Evolutionary conservation across 2,113 vertebrate genomes (phyloP).

Genomic region (Strix uralensis): DNA sequence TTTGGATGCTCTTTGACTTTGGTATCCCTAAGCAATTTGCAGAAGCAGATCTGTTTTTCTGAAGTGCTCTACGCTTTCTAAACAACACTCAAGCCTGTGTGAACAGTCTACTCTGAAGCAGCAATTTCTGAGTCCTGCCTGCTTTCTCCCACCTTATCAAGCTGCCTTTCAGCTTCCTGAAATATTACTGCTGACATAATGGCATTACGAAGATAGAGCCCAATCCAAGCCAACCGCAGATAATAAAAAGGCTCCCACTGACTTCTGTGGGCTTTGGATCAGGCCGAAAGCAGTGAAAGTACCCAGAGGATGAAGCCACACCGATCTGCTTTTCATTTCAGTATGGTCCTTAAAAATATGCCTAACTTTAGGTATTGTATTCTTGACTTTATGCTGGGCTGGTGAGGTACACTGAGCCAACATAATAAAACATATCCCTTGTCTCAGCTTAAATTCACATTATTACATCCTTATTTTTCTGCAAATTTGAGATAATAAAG

Average conservation of each 20-base stretch:
- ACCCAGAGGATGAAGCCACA: neutral
- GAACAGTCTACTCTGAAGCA: neutral
- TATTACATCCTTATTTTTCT: neutral
- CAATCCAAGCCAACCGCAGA: neutral
- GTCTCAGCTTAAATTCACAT: neutral
- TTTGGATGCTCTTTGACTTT: neutral
- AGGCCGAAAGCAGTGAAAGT: neutral
- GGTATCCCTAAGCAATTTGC: neutral
- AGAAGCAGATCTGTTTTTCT: neutral
- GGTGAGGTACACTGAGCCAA: neutral
- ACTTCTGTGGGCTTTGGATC: neutral
- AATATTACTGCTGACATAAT: conserved; percentile 22
- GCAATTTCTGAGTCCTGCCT: neutral
- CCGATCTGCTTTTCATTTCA: neutral
- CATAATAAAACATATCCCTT: neutral
- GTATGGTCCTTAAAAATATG: neutral
- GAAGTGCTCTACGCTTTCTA: neutral
- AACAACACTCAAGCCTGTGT: neutral
- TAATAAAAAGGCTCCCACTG: neutral
- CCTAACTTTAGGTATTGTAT: neutral
- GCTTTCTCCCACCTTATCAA: neutral
- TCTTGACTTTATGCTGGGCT: neutral
- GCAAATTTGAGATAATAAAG: neutral
- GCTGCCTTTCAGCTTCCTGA: conserved; percentile 2
- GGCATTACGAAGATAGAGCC: neutral